A percentile compares a stretch with the other conserved stretches of the same genome.
Evolutionary conservation across 2,797 vertebrate genomes (phyloP).

Genomic region (Brachymystax lenok): DNA sequence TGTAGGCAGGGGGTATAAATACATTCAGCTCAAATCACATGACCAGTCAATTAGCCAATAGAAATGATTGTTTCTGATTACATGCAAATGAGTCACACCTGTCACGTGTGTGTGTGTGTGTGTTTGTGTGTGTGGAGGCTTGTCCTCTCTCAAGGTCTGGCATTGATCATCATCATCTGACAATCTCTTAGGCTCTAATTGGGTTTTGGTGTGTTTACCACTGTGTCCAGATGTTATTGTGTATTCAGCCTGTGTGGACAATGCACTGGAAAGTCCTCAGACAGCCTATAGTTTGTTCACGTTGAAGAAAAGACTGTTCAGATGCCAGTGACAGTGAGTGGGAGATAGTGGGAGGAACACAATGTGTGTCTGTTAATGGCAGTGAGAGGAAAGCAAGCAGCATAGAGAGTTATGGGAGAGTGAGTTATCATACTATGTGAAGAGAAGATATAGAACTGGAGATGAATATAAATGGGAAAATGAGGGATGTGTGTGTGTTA

Average conservation of each 20-base stretch:
- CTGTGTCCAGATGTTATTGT: background rate
- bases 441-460: conserved; percentile 16
- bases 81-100: too few species aligned
- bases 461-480: conserved; percentile 20
- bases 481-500: background rate
- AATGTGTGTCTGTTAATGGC: background rate
- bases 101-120: too few species aligned
- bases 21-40: too few species aligned
- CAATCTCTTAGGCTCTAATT: background rate
- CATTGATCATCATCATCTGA: background rate
- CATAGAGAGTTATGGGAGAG: background rate
- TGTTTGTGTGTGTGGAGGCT: too few species aligned
- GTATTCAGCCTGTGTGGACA: background rate
- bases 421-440: conserved; percentile 16
- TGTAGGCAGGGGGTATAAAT: too few species aligned
- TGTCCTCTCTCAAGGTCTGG: background rate
- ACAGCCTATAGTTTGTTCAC: background rate
- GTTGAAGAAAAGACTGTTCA: background rate
- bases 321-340: conserved; percentile 2
- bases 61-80: too few species aligned
- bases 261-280: background rate
- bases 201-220: background rate
- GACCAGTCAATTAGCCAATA: too few species aligned
- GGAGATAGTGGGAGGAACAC: background rate
- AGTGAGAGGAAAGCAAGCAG: conserved; percentile 20